phyloP scores from a whole-genome alignment of 2,797 vertebrate genomes.

The Rousettus madagascariensis region DNA sequence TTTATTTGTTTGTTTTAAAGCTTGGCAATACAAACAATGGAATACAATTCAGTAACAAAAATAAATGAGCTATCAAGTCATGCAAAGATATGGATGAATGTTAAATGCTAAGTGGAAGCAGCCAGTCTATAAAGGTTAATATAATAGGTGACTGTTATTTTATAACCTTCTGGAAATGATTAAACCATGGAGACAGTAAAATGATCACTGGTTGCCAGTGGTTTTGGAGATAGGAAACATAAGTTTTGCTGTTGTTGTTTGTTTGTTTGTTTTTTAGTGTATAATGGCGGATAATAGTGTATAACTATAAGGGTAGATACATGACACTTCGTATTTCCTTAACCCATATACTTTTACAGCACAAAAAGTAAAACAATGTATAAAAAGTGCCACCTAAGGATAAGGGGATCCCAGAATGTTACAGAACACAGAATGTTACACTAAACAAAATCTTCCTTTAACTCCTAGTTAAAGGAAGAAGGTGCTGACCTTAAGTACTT shows the following conservation, averaged over 20 bases:
- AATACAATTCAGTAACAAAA: neutral
- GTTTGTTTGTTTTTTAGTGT: neutral
- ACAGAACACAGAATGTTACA: neutral
- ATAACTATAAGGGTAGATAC: neutral
- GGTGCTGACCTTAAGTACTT: neutral
- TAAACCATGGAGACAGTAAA: neutral
- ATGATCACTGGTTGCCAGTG: neutral
- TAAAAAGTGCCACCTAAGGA: neutral
- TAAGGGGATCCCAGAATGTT: neutral
- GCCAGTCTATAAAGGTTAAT: neutral
- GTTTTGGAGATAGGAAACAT: neutral
- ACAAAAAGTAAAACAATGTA: neutral
- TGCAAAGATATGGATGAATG: neutral
- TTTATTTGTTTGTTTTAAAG: neutral
- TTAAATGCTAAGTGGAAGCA: neutral
- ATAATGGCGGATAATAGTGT: neutral
- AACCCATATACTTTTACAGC: neutral
- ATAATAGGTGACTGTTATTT: neutral
- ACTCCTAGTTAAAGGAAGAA: neutral
- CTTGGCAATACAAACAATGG: neutral
- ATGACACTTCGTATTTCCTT: neutral
- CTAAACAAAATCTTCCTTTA: neutral
- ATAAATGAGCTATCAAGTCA: too few species aligned
- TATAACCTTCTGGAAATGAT: neutral
- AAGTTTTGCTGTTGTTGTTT: neutral